These are phyloP conservation scores for Molorchus minor DNA, from an alignment of 2,888 invertebrate species.

Conservation along the genomic window DNA sequence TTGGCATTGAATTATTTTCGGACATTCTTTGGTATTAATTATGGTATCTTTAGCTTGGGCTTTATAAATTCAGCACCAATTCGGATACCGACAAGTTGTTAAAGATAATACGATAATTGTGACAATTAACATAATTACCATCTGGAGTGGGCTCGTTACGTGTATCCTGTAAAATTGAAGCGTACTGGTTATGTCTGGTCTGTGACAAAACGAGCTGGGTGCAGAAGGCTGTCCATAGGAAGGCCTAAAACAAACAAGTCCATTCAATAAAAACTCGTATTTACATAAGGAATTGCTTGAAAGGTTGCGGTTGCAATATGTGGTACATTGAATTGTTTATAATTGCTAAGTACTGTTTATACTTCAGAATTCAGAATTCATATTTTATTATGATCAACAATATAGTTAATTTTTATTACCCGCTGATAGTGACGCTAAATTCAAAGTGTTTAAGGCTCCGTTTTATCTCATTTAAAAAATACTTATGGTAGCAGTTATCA, in stretches of 20 bases:
- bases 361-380: too few relatives aligned
- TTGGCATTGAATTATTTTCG: too few relatives aligned
- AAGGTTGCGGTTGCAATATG: slow-evolving; percentile 25
- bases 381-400: slow-evolving; percentile 8
- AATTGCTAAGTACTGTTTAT: slow-evolving; percentile 19
- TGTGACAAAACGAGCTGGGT: slow-evolving; percentile 35
- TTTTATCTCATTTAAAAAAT: too few relatives aligned
- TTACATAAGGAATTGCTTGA: slow-evolving; percentile 25
- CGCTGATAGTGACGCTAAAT: slow-evolving; percentile 6
- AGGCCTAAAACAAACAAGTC: slow-evolving; percentile 35
- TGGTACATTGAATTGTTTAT: slow-evolving; percentile 17
- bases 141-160: slow-evolving; percentile 59
- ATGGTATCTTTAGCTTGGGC: too few relatives aligned
- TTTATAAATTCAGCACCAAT: too few relatives aligned
- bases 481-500: too few relatives aligned
- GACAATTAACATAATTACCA: slow-evolving; percentile 39
- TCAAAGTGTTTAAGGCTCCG: slow-evolving; percentile 4
- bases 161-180: slow-evolving; percentile 59
- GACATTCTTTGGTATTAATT: too few relatives aligned
- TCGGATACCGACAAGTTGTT: slow-evolving; percentile 5
- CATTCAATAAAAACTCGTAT: slow-evolving; percentile 14
- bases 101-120: slow-evolving; percentile 1
- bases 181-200: slow-evolving; percentile 50
- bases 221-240: slow-evolving; percentile 33
- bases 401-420: slow-evolving; percentile 14